Conservation (phyloP, 2,797 vertebrate genomes). For the Amazona finschi region DNA sequence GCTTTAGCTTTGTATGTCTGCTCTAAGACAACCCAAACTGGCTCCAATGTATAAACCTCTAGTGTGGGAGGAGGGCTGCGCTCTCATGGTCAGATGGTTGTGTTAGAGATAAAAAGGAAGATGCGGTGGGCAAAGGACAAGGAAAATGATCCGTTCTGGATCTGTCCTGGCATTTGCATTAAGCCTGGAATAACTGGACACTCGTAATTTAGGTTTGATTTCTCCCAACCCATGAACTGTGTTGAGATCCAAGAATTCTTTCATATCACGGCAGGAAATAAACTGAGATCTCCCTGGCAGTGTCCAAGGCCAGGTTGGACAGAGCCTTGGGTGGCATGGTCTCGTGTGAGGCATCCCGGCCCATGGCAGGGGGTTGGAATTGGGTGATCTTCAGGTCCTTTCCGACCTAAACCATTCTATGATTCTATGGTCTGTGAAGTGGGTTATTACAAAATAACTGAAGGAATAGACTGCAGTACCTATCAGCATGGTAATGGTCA, state of each 20-base stretch:
- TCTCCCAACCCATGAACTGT: accelerated
- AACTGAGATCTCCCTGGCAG: not conserved
- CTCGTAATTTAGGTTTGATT: not conserved
- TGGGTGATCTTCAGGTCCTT: not conserved
- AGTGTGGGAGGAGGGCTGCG: not conserved
- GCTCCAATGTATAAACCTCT: constrained; percentile 37
- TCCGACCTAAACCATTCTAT: not conserved
- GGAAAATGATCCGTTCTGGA: not conserved
- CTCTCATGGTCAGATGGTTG: not conserved
- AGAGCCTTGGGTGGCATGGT: not conserved
- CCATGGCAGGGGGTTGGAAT: not conserved
- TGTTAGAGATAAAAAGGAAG: not conserved
- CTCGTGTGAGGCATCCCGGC: not conserved
- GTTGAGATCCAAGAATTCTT: not conserved
- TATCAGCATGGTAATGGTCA: accelerated
- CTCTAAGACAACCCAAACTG: constrained; percentile 14
- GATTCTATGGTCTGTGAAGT: not conserved
- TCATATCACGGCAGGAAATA: not conserved
- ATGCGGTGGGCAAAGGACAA: not conserved
- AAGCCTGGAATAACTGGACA: not conserved
- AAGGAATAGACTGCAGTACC: not conserved
- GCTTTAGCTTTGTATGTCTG: constrained; percentile 47
- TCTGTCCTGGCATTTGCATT: not conserved
- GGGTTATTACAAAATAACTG: not conserved
- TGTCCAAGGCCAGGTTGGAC: not conserved